Evolutionary conservation across 2,888 invertebrate genomes (phyloP).

Genomic region (Chloroclystis v-ata): DNA sequence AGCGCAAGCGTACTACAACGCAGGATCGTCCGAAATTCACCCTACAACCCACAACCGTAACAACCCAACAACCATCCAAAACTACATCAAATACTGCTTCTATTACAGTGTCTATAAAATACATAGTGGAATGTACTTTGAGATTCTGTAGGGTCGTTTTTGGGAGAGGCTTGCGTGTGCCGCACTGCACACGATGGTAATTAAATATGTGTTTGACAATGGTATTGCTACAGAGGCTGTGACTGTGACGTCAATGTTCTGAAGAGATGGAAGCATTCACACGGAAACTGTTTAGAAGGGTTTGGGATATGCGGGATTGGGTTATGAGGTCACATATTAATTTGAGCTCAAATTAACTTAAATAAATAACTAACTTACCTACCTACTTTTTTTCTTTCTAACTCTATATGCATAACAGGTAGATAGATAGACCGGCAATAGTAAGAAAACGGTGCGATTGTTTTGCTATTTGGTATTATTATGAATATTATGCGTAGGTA

Average conservation of each 20-base stretch:
- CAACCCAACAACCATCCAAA: constrained; percentile 32
- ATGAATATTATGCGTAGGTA: too few relatives aligned
- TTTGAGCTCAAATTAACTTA: too few relatives aligned
- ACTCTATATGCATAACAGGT: too few relatives aligned
- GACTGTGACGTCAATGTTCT: constrained; percentile 74
- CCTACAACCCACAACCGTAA: constrained; percentile 34
- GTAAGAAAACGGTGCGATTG: too few relatives aligned
- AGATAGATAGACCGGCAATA: too few relatives aligned
- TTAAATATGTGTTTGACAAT: constrained; percentile 77
- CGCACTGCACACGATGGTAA: constrained; percentile 77
- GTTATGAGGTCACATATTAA: constrained; percentile 2
- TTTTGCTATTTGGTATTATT: too few relatives aligned
- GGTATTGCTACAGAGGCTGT: constrained; percentile 62
- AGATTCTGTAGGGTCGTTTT: constrained; percentile 13
- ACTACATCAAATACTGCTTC: constrained; percentile 22
- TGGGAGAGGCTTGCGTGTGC: constrained; percentile 61
- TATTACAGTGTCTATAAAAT: constrained; percentile 16
- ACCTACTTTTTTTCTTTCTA: too few relatives aligned
- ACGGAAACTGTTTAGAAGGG: constrained; percentile 42
- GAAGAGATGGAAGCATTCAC: constrained; percentile 43
- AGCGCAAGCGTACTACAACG: constrained; percentile 64
- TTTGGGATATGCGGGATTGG: constrained; percentile 26
- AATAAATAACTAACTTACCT: too few relatives aligned
- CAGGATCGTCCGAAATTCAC: constrained; percentile 74
- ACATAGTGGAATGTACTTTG: background rate